These are phyloP conservation scores for Boleophthalmus pectinirostris DNA, from an alignment of 2,113 vertebrate species.

Conservation along the genomic window DNA sequence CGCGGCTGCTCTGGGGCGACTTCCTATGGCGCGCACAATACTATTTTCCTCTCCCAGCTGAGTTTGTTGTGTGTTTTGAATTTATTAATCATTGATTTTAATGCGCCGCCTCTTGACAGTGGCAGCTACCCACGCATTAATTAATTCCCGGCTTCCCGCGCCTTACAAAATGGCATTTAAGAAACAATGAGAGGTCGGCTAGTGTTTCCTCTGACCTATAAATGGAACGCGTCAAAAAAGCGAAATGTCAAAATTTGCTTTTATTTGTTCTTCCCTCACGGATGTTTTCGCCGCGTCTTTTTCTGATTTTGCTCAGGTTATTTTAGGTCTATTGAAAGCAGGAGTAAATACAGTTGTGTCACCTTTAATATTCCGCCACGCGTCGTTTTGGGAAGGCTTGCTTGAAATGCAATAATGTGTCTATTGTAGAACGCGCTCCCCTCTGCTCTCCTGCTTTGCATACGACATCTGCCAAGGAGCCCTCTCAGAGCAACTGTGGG, in stretches of 20 bases:
- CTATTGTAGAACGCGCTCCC: slow-evolving; percentile 71
- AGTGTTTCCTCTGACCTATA: slow-evolving; percentile 81
- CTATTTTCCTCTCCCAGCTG: slow-evolving; percentile 83
- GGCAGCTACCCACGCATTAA: slow-evolving; percentile 81
- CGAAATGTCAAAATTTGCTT: slow-evolving; percentile 82
- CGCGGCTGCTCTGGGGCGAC: slow-evolving; percentile 78
- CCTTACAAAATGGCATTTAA: slow-evolving; percentile 82
- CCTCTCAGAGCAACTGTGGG: slow-evolving; percentile 74
- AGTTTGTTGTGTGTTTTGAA: slow-evolving; percentile 87
- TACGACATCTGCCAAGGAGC: slow-evolving; percentile 67
- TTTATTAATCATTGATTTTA: slow-evolving; percentile 88
- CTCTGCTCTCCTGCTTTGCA: slow-evolving; percentile 76
- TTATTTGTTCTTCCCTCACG: slow-evolving; percentile 77
- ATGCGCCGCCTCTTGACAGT: slow-evolving; percentile 81
- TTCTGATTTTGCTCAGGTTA: slow-evolving; percentile 70
- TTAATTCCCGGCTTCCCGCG: slow-evolving; percentile 74
- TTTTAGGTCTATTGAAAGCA: slow-evolving; percentile 69
- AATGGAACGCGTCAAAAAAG: slow-evolving; percentile 75
- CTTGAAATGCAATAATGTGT: slow-evolving; percentile 71
- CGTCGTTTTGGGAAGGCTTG: slow-evolving; percentile 61
- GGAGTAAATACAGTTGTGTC: slow-evolving; percentile 76
- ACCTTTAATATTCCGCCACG: slow-evolving; percentile 72
- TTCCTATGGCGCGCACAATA: slow-evolving; percentile 79
- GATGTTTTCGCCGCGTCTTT: slow-evolving; percentile 69
- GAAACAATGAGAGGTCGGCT: slow-evolving; percentile 79